These are phyloP conservation scores for Ophion slaviceki DNA, from an alignment of 2,888 invertebrate genomes.

Conservation along the genomic window DNA sequence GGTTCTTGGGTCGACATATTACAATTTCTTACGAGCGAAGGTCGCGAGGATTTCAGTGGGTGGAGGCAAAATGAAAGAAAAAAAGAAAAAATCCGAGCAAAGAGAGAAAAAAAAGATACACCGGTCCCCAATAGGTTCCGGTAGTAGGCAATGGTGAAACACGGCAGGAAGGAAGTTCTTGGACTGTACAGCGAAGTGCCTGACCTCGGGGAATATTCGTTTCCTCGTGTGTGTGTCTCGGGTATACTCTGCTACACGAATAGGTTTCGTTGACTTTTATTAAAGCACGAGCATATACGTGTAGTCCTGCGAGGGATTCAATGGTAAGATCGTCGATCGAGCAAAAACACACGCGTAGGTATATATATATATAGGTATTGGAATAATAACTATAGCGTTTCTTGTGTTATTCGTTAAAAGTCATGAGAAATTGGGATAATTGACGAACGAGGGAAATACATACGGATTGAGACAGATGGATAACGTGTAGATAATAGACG, in stretches of 20 bases:
- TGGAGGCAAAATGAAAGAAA: constrained; percentile 14
- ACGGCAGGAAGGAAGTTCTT: constrained; percentile 51
- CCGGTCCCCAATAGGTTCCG: constrained; percentile 33
- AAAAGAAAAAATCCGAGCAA: neutral
- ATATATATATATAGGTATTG: too few relatives aligned
- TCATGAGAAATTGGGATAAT: too few relatives aligned
- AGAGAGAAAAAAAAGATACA: neutral
- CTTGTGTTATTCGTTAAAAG: too few relatives aligned
- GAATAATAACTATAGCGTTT: too few relatives aligned
- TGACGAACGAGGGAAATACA: too few relatives aligned
- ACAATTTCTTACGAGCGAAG: constrained; percentile 46
- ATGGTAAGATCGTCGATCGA: constrained; percentile 46
- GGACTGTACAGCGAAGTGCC: constrained; percentile 33
- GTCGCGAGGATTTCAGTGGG: constrained; percentile 43
- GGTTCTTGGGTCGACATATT: constrained; percentile 44
- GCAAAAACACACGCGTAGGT: neutral
- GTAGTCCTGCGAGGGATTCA: constrained; percentile 37
- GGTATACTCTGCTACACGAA: neutral
- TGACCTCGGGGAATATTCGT: constrained; percentile 52
- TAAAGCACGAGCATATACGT: constrained; percentile 32
- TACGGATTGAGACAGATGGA: too few relatives aligned
- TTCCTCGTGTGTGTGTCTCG: constrained; percentile 49
- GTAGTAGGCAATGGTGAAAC: constrained; percentile 20
- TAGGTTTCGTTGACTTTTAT: constrained; percentile 56
- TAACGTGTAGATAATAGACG: too few relatives aligned